Percentiles rank a stretch among this genome's conserved stretches.
These are phyloP conservation scores for Stenodera caucasica DNA, from an alignment of 2,888 invertebrate species.

Conservation along the genomic window DNA sequence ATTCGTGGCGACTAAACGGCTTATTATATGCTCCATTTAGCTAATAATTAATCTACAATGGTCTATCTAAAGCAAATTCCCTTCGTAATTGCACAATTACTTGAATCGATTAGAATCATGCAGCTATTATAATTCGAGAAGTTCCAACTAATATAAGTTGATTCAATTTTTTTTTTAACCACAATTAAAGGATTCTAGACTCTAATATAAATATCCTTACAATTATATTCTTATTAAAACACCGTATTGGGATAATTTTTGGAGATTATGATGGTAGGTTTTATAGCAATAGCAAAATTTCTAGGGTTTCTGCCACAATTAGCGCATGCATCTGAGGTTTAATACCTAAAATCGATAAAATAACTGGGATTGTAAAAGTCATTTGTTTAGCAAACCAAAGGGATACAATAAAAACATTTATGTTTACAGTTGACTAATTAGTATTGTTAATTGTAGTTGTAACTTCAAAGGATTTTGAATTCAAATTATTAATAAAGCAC, in stretches of 20 bases:
- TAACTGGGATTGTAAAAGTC: not conserved
- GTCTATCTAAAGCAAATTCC: not conserved
- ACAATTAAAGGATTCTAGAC: too few species aligned
- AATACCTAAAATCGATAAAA: not conserved
- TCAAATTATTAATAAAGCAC: too few species aligned
- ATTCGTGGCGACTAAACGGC: not conserved
- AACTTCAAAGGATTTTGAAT: not conserved
- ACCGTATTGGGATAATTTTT: too few species aligned
- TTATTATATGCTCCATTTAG: not conserved
- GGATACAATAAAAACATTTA: not conserved
- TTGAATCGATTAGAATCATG: not conserved
- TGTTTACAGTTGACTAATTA: not conserved
- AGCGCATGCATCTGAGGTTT: too few species aligned
- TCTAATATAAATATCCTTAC: too few species aligned
- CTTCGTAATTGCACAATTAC: conserved; percentile 2
- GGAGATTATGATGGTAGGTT: too few species aligned
- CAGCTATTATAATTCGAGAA: not conserved
- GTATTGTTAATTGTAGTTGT: not conserved
- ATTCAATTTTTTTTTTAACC: too few species aligned
- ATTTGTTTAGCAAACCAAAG: not conserved
- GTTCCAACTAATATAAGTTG: too few species aligned
- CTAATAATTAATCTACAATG: not conserved
- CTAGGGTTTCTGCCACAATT: too few species aligned
- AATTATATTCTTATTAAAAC: too few species aligned
- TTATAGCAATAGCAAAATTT: too few species aligned